Conservation (phyloP, 2,113 vertebrate genomes). For the Meles meles region DNA sequence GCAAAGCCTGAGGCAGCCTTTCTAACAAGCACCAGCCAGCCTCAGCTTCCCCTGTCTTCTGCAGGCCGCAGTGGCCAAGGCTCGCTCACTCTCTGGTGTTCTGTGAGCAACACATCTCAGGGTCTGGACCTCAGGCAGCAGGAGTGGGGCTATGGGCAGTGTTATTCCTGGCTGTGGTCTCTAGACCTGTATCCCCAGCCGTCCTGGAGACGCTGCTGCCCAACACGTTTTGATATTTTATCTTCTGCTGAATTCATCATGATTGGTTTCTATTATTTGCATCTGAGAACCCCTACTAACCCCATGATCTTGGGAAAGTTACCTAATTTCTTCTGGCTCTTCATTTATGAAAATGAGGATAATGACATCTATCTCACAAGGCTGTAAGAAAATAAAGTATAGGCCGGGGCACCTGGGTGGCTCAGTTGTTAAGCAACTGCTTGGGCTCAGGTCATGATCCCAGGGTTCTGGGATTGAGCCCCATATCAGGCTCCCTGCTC, state of each 20-base stretch:
- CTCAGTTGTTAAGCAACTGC: no score
- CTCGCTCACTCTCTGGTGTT: not conserved
- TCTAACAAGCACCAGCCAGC: accelerated
- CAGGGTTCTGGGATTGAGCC: no score
- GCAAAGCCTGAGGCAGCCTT: not conserved
- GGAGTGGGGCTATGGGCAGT: not conserved
- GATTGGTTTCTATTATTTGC: not conserved
- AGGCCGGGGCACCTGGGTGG: not conserved
- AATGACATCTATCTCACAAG: not conserved
- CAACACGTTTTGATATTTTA: not conserved
- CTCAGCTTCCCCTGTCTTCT: not conserved
- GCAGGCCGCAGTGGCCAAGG: accelerated
- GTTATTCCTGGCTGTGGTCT: not conserved
- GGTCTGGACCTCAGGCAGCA: not conserved
- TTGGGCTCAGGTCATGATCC: no score
- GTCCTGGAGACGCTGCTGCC: not conserved
- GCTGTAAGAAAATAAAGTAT: not conserved
- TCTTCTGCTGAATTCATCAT: slow-evolving; percentile 13
- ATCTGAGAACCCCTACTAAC: not conserved
- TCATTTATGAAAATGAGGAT: slow-evolving; percentile 36
- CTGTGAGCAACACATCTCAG: not conserved
- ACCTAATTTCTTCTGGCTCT: slow-evolving; percentile 47
- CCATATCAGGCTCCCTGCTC: no score
- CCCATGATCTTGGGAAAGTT: not conserved
- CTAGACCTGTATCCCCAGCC: not conserved